phyloP scores from a whole-genome alignment of 2,797 vertebrate species.

The Bryconaethiops microstoma region DNA sequence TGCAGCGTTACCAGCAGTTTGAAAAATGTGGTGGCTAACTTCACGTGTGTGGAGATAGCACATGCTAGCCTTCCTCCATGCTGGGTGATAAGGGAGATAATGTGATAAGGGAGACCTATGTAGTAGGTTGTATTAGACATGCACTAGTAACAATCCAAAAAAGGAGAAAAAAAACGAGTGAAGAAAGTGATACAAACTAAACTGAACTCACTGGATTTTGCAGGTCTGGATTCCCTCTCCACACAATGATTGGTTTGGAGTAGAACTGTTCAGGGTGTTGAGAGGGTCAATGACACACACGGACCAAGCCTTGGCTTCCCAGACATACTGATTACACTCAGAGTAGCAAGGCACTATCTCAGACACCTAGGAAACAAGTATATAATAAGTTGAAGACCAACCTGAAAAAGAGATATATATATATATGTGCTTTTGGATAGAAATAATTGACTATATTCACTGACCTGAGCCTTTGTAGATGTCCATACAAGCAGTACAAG shows the following conservation, averaged over 20 bases:
- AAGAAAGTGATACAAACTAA: not conserved
- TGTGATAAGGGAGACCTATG: no score
- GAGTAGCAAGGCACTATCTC: slow-evolving; percentile 85
- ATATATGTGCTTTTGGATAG: not conserved
- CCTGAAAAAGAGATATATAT: slow-evolving; percentile 1
- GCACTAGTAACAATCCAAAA: no score
- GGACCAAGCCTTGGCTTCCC: slow-evolving; percentile 81
- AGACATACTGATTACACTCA: slow-evolving; percentile 82
- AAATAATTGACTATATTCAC: slow-evolving; percentile 58
- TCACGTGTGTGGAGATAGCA: no score
- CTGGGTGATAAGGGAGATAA: no score
- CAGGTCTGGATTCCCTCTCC: slow-evolving; percentile 81
- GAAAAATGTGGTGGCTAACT: no score
- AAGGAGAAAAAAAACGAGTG: not conserved
- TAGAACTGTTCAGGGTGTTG: slow-evolving; percentile 5
- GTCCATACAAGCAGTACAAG: slow-evolving; percentile 82
- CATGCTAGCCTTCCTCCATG: no score
- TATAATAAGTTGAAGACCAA: not conserved
- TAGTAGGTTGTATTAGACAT: no score
- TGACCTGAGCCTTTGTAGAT: slow-evolving; percentile 89
- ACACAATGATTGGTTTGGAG: slow-evolving; percentile 64
- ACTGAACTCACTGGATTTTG: slow-evolving; percentile 76
- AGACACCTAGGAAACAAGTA: slow-evolving; percentile 75
- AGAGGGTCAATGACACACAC: slow-evolving; percentile 76
- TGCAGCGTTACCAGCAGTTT: no score